Conservation (phyloP, 2,888 invertebrate genomes). For the Arrhopalites spinosus region DNA sequence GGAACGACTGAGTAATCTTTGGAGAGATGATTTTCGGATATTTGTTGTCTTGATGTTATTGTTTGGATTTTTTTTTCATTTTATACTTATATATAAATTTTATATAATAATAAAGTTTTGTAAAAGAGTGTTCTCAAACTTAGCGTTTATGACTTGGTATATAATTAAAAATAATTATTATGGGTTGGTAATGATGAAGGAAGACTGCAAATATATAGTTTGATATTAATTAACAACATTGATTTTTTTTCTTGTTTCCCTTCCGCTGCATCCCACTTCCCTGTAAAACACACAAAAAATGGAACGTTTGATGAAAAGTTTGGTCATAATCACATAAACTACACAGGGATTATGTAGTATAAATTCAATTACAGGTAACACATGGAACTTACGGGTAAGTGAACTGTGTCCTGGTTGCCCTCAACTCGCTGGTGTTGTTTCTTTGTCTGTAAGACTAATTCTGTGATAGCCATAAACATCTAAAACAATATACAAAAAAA, state of each 20-base stretch:
- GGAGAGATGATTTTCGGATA: no score
- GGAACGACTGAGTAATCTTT: no score
- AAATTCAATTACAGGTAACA: no score
- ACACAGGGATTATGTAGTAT: no score
- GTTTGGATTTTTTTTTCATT: no score
- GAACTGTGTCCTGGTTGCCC: slow-evolving; percentile 68
- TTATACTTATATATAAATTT: no score
- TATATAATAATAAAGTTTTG: no score
- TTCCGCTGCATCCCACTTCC: not conserved
- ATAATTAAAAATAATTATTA: not conserved
- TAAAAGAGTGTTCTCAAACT: slow-evolving; percentile 13
- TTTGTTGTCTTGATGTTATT: no score
- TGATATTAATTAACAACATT: slow-evolving; percentile 25
- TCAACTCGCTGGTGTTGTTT: slow-evolving; percentile 76
- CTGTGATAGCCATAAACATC: slow-evolving; percentile 75
- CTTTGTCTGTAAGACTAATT: slow-evolving; percentile 84
- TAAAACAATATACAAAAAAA: slow-evolving; percentile 57
- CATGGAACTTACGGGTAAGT: slow-evolving; percentile 63
- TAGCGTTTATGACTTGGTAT: slow-evolving; percentile 20
- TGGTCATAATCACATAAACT: not conserved
- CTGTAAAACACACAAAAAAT: not conserved
- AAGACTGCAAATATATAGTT: slow-evolving; percentile 21
- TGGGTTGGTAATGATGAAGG: slow-evolving; percentile 22
- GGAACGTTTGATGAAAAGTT: not conserved
- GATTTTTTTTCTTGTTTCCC: slow-evolving; percentile 10